Evolutionary conservation across 2,797 vertebrate genomes (phyloP).

Genomic region (Ceryle rudis): DNA sequence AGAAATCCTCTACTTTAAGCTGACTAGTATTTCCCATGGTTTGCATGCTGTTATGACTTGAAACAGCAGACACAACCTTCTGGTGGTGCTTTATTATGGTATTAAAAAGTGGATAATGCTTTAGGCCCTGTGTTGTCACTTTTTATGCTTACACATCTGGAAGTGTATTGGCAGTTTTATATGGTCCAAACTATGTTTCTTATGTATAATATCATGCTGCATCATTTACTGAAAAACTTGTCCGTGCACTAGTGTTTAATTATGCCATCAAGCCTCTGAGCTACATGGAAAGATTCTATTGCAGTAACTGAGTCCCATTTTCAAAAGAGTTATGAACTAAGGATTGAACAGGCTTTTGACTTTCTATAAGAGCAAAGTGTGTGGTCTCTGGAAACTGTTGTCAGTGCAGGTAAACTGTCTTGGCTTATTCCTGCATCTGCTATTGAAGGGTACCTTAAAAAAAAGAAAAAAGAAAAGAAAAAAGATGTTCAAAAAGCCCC

Average conservation of each 20-base stretch:
- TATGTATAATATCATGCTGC: background rate
- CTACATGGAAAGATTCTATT: fast-evolving
- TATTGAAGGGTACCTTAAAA: background rate
- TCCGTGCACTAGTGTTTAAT: background rate
- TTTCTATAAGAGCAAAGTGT: background rate
- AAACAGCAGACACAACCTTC: background rate
- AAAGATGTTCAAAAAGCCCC: background rate
- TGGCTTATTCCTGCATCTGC: background rate
- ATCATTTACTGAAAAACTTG: background rate
- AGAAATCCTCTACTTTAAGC: background rate
- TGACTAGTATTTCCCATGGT: background rate
- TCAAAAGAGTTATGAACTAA: background rate
- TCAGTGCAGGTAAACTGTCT: fast-evolving
- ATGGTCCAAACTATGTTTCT: background rate
- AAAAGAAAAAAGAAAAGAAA: background rate
- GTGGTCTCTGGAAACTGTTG: background rate
- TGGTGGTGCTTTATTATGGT: background rate
- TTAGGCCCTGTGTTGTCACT: background rate
- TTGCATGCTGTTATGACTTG: background rate
- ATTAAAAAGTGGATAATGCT: background rate
- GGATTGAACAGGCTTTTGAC: background rate
- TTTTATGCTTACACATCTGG: background rate
- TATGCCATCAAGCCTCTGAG: background rate
- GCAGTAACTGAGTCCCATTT: background rate
- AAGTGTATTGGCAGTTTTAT: background rate